These are phyloP conservation scores for Caiman crocodilus DNA, from an alignment of 2,797 vertebrate species.

Conservation along the genomic window DNA sequence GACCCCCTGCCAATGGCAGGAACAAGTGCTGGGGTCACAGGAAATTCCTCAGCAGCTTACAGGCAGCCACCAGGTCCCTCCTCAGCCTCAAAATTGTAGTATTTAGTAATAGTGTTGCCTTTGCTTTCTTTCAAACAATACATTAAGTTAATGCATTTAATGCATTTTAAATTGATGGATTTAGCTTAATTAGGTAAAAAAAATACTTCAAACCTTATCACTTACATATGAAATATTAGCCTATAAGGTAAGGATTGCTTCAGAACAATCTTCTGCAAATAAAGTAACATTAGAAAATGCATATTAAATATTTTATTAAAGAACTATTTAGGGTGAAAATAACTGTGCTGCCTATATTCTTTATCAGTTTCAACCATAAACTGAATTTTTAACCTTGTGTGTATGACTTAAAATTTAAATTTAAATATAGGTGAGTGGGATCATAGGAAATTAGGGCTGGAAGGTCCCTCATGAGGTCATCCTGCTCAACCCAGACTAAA, in stretches of 20 bases:
- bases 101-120: background rate
- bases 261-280: background rate
- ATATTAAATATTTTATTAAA: background rate
- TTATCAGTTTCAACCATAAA: background rate
- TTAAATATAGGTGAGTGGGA: background rate
- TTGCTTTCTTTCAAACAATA: background rate
- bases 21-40: too few species aligned
- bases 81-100: too few species aligned
- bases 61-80: too few species aligned
- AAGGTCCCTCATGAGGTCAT: too few species aligned
- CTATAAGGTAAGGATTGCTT: background rate
- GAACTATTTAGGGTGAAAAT: background rate
- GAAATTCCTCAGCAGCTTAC: too few species aligned
- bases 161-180: background rate
- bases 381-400: background rate
- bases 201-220: background rate
- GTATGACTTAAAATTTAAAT: background rate
- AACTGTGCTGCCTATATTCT: background rate
- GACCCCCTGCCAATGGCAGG: too few species aligned
- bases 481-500: too few species aligned
- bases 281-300: background rate
- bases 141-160: background rate
- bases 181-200: background rate
- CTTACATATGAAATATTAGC: background rate
- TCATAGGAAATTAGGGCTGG: background rate